Conservation (phyloP, 2,888 invertebrate species). For the Nephrotoma guestfalica region DNA sequence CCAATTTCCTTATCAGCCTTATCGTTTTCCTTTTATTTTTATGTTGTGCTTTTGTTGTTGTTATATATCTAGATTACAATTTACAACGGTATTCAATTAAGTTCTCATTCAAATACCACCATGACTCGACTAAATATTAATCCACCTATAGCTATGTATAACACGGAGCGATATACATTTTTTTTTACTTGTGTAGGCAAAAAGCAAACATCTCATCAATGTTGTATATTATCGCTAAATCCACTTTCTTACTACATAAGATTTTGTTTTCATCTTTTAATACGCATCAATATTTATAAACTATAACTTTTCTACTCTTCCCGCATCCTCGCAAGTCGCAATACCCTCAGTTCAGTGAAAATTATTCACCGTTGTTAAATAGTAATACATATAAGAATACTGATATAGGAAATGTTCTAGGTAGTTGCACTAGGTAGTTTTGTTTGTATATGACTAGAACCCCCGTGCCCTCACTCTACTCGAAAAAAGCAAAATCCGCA, state of each 20-base stretch:
- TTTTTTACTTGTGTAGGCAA: neutral
- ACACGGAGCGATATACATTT: neutral
- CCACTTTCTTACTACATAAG: neutral
- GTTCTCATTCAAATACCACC: neutral
- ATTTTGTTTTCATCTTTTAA: neutral
- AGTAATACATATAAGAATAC: too few species aligned
- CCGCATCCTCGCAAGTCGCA: too few species aligned
- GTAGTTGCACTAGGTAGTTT: neutral
- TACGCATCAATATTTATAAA: neutral
- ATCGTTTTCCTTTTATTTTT: neutral
- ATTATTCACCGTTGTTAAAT: neutral
- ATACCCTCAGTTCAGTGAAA: neutral
- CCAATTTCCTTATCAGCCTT: neutral
- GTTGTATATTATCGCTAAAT: neutral
- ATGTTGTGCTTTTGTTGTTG: neutral
- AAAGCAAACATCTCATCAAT: neutral
- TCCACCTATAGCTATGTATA: neutral
- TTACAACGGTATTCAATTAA: neutral
- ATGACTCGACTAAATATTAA: neutral
- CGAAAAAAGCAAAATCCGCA: neutral
- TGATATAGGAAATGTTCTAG: neutral
- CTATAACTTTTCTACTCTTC: neutral
- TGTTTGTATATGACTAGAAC: neutral
- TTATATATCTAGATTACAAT: neutral
- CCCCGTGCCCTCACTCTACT: neutral